phyloP scores from a whole-genome alignment of 1,140 invertebrate species.

The Eufriesea mexicana region DNA sequence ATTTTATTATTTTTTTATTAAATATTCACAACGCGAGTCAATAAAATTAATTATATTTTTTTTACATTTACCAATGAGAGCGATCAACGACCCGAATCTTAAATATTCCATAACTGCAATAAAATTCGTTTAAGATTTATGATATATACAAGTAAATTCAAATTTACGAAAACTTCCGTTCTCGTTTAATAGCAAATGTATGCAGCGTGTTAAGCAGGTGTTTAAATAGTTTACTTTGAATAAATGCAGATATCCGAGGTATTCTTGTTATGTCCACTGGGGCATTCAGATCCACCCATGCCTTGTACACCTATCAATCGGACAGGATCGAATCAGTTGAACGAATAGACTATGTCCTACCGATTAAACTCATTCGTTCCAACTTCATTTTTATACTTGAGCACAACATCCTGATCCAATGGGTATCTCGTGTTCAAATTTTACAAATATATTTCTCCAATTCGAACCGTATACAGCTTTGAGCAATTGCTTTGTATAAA shows the following conservation, averaged over 20 bases:
- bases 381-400: slow-evolving; percentile 75
- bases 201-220: not conserved
- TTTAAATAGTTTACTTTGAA: slow-evolving; percentile 60
- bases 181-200: not conserved
- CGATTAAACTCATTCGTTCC: not conserved
- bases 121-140: not conserved
- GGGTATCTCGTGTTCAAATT: slow-evolving; percentile 75
- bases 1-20: not conserved
- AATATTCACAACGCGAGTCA: not conserved
- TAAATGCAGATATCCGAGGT: slow-evolving; percentile 15
- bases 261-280: slow-evolving; percentile 32
- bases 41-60: not conserved
- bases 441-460: slow-evolving; percentile 77
- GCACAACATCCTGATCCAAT: slow-evolving; percentile 84
- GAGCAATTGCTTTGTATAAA: slow-evolving; percentile 73
- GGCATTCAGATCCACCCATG: slow-evolving; percentile 72
- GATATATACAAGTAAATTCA: not conserved
- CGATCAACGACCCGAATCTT: slow-evolving; percentile 38
- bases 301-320: slow-evolving; percentile 80
- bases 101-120: slow-evolving; percentile 60
- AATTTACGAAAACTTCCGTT: not conserved
- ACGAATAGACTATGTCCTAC: not conserved
- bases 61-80: slow-evolving; percentile 44
- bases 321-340: not conserved
- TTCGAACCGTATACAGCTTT: slow-evolving; percentile 74